phyloP scores from a whole-genome alignment of 2,113 vertebrate species.

The Collichthys lucidus region DNA sequence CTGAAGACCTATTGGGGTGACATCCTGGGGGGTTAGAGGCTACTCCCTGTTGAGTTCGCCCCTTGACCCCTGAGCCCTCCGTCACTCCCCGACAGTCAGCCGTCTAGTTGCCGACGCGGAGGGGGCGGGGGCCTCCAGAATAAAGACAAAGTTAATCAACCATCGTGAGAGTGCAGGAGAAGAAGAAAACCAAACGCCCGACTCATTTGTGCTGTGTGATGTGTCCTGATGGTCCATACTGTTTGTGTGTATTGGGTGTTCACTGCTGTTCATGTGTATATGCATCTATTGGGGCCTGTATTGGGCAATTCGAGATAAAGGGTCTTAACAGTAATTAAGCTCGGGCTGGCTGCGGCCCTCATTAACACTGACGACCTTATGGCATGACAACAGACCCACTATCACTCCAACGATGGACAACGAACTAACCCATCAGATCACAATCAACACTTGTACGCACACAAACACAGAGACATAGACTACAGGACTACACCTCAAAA shows the following conservation, averaged over 20 bases:
- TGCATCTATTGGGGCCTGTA: constrained; percentile 53
- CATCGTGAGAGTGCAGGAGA: constrained; percentile 6
- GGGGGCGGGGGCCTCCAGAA: constrained; percentile 35
- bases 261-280: constrained; percentile 58
- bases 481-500: constrained; percentile 37
- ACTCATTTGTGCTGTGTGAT: constrained; percentile 33
- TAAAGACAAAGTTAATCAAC: constrained; percentile 32
- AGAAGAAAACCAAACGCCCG: constrained; percentile 3
- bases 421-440: constrained; percentile 67
- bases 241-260: constrained; percentile 55
- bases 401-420: constrained; percentile 70
- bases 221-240: constrained; percentile 25
- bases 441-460: constrained; percentile 58
- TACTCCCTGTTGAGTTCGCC: constrained; percentile 76
- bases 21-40: constrained; percentile 60
- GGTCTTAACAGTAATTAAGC: constrained; percentile 73
- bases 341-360: constrained; percentile 55
- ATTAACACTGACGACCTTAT: constrained; percentile 72
- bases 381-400: constrained; percentile 72
- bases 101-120: constrained; percentile 54
- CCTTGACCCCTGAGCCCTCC: constrained; percentile 74
- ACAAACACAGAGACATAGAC: neutral
- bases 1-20: constrained; percentile 43
- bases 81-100: constrained; percentile 67
- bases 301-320: constrained; percentile 69